Evolutionary conservation across 2,797 vertebrate species (phyloP).

Genomic region (Gephyroberyx darwinii): DNA sequence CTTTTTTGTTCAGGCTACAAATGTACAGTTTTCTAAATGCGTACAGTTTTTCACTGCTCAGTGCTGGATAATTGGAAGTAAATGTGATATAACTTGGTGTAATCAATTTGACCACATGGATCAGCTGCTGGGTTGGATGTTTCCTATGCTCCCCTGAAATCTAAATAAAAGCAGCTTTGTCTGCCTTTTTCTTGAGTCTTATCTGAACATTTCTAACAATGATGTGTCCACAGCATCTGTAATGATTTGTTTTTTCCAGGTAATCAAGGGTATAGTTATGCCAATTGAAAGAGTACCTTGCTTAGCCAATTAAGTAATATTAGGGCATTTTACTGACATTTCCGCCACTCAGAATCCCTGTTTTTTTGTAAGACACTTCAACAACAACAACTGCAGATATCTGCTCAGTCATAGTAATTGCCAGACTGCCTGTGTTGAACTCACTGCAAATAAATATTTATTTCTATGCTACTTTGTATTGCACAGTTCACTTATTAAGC

Average conservation of each 20-base stretch:
- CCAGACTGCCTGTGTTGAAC: not conserved
- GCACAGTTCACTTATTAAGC: slow-evolving; percentile 27
- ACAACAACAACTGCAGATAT: slow-evolving; percentile 7
- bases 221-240: too few species aligned
- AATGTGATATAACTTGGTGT: not conserved
- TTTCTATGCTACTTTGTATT: slow-evolving; percentile 31
- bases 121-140: slow-evolving; percentile 1
- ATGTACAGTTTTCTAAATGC: slow-evolving; percentile 4
- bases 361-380: not conserved
- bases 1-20: too few species aligned
- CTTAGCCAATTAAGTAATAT: not conserved
- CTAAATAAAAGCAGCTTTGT: slow-evolving; percentile 47
- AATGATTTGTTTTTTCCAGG: slow-evolving; percentile 32
- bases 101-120: not conserved
- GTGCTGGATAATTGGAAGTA: not conserved
- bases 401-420: slow-evolving; percentile 7
- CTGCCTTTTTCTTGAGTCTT: not conserved
- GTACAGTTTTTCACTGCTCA: slow-evolving; percentile 8
- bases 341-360: too few species aligned
- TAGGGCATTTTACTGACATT: not conserved
- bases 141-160: slow-evolving; percentile 24
- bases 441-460: slow-evolving; percentile 50
- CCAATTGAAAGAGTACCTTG: not conserved
- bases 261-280: slow-evolving; percentile 41
- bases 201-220: slow-evolving; percentile 12